Percentiles rank a stretch among this genome's conserved stretches.
Evolutionary conservation across 2,888 invertebrate genomes (phyloP).

Genomic region (Orthonychiurus folsomi): DNA sequence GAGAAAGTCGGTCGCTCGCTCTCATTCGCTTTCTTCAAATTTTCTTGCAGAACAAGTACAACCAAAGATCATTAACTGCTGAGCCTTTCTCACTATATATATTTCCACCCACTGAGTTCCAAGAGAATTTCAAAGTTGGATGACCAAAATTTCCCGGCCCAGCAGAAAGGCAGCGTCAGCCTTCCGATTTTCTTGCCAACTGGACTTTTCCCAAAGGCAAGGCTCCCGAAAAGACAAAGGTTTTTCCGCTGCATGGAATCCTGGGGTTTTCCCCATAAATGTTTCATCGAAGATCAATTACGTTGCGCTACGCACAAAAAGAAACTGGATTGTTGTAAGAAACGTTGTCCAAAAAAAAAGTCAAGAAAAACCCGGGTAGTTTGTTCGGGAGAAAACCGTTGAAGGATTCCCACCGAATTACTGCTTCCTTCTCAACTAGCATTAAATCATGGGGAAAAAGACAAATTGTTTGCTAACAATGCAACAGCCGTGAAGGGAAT

Average conservation of each 20-base stretch:
- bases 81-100: neutral
- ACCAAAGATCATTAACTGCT: neutral
- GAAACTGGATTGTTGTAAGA: no score
- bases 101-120: no score
- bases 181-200: neutral
- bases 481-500: no score
- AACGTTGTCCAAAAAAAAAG: no score
- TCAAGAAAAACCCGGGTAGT: no score
- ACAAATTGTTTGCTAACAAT: neutral
- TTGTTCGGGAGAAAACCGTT: no score
- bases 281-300: neutral
- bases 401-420: neutral
- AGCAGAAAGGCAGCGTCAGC: neutral
- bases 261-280: neutral
- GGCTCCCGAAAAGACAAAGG: neutral
- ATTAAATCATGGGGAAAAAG: neutral
- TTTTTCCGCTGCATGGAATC: neutral
- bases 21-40: no score
- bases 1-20: no score
- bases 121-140: no score
- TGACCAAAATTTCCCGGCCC: neutral
- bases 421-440: neutral
- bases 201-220: constrained; percentile 1
- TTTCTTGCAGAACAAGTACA: no score
- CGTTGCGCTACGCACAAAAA: no score